These are phyloP conservation scores for Anguilla obscura DNA, from an alignment of 2,797 vertebrate genomes.

Conservation along the genomic window DNA sequence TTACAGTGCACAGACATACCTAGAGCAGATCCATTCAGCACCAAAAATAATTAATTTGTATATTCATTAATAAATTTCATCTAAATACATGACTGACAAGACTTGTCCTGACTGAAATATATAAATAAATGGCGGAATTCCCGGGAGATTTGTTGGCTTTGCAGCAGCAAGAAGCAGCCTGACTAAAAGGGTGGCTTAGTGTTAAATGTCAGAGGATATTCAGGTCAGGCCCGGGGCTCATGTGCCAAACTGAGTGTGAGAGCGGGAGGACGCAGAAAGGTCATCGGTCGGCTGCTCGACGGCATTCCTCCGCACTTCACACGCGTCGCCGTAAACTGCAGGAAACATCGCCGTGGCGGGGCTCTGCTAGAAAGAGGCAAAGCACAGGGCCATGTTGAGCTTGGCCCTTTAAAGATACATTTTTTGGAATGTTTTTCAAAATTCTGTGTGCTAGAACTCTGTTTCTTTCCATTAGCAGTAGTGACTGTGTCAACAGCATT, in stretches of 20 bases:
- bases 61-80: no score
- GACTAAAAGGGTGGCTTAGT: slow-evolving; percentile 71
- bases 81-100: neutral
- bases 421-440: neutral
- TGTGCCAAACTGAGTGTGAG: slow-evolving; percentile 48
- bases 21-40: no score
- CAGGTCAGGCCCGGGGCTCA: slow-evolving; percentile 46
- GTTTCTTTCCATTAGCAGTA: no score
- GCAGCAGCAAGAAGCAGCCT: slow-evolving; percentile 70
- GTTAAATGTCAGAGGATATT: slow-evolving; percentile 73
- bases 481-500: no score
- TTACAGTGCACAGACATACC: no score
- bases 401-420: neutral
- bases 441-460: no score
- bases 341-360: neutral
- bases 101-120: slow-evolving; percentile 67
- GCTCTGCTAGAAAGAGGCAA: neutral
- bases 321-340: neutral
- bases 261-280: slow-evolving; percentile 54
- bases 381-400: neutral
- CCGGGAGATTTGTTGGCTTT: slow-evolving; percentile 68
- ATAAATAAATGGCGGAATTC: slow-evolving; percentile 65
- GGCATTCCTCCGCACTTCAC: neutral
- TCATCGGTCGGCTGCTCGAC: slow-evolving; percentile 35
- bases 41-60: no score